phyloP scores from a whole-genome alignment of 1,140 invertebrate genomes.

The Asobara japonica region DNA sequence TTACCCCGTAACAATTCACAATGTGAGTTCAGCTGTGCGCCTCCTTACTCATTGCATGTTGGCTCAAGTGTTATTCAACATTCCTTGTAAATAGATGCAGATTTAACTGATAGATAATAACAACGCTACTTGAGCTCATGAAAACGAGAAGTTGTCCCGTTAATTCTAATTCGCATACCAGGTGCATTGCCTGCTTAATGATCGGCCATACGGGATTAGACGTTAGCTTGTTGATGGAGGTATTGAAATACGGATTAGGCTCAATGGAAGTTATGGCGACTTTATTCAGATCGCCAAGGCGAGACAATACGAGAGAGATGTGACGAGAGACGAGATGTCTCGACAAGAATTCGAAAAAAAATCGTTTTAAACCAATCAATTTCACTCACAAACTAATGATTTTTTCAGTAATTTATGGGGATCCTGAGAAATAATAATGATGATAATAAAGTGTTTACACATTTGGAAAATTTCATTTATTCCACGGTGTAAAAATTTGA shows the following conservation, averaged over 20 bases:
- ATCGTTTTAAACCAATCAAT: too few relatives aligned
- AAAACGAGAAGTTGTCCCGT: conserved; percentile 22
- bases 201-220: neutral
- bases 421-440: too few relatives aligned
- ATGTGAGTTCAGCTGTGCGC: neutral
- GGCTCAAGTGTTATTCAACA: neutral
- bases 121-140: neutral
- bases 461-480: too few relatives aligned
- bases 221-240: neutral
- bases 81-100: neutral
- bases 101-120: conserved; percentile 4
- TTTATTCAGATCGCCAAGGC: too few relatives aligned
- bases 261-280: too few relatives aligned
- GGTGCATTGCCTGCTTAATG: neutral
- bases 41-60: neutral
- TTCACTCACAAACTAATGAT: too few relatives aligned
- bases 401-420: too few relatives aligned
- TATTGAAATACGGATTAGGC: neutral
- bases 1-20: neutral
- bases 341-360: too few relatives aligned
- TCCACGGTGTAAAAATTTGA: too few relatives aligned
- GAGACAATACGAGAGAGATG: too few relatives aligned
- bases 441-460: too few relatives aligned
- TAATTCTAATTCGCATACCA: conserved; percentile 11
- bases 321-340: too few relatives aligned